These are phyloP conservation scores for Phragmatobia fuliginosa DNA, from an alignment of 2,888 invertebrate species.

Conservation along the genomic window DNA sequence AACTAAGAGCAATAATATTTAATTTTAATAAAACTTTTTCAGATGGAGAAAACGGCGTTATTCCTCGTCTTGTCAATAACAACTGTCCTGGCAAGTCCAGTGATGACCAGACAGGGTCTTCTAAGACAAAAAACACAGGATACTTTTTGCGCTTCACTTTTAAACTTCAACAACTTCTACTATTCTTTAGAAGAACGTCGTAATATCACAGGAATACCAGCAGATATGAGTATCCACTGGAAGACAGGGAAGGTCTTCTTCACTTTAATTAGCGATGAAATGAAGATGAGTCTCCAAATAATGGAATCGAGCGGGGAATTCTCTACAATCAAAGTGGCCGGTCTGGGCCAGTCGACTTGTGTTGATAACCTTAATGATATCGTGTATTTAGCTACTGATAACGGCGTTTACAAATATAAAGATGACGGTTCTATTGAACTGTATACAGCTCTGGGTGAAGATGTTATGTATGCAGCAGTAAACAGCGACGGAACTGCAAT, in stretches of 20 bases:
- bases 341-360: constrained; percentile 77
- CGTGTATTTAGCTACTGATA: constrained; percentile 80
- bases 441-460: constrained; percentile 75
- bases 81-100: constrained; percentile 56
- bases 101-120: constrained; percentile 67
- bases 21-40: constrained; percentile 47
- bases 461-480: constrained; percentile 79
- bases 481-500: constrained; percentile 68
- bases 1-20: background rate
- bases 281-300: constrained; percentile 77
- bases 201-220: constrained; percentile 74
- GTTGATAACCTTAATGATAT: constrained; percentile 82
- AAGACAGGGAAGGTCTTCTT: constrained; percentile 76
- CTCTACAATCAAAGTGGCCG: constrained; percentile 73
- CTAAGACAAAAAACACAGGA: constrained; percentile 55
- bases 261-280: constrained; percentile 76
- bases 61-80: constrained; percentile 54
- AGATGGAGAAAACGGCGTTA: constrained; percentile 65
- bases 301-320: constrained; percentile 68
- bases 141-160: constrained; percentile 61
- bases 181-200: constrained; percentile 64
- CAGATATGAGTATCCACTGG: constrained; percentile 79
- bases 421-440: constrained; percentile 70
- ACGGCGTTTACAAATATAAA: constrained; percentile 80
- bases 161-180: constrained; percentile 71